Percentiles rank a stretch among this genome's conserved stretches.
Evolutionary conservation across 2,113 vertebrate species (phyloP).

Genomic region (Neotragus pygmaeus): DNA sequence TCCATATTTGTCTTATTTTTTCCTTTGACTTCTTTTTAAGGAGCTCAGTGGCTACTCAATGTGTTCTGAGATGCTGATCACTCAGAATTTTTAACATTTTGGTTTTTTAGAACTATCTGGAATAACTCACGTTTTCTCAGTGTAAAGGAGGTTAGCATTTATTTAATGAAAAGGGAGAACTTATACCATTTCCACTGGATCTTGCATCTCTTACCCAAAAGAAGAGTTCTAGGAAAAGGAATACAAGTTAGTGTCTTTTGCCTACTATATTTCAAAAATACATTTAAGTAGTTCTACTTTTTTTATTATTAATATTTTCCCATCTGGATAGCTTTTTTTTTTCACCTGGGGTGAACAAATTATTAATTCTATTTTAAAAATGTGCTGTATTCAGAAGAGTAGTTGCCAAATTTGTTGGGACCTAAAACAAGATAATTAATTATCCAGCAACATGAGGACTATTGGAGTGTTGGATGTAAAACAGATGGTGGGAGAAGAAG

Average conservation of each 20-base stretch:
- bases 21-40: neutral
- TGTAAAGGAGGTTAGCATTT: neutral
- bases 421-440: constrained; percentile 59
- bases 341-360: neutral
- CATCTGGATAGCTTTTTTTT: neutral
- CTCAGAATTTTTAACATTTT: neutral
- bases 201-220: neutral
- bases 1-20: neutral
- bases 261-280: neutral
- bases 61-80: neutral
- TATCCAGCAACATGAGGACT: neutral
- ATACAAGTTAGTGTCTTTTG: neutral
- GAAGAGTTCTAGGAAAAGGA: neutral
- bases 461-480: constrained; percentile 35
- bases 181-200: neutral
- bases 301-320: constrained; percentile 23
- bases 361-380: constrained; percentile 15
- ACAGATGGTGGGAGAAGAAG: constrained; percentile 58
- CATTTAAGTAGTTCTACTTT: neutral
- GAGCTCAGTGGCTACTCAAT: neutral
- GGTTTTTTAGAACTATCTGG: neutral
- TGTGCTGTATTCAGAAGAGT: constrained; percentile 23
- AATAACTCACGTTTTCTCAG: neutral
- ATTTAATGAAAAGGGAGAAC: neutral
- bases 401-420: constrained; percentile 43